phyloP scores from a whole-genome alignment of 1,140 invertebrate genomes.

The Oedothorax gibbosus region DNA sequence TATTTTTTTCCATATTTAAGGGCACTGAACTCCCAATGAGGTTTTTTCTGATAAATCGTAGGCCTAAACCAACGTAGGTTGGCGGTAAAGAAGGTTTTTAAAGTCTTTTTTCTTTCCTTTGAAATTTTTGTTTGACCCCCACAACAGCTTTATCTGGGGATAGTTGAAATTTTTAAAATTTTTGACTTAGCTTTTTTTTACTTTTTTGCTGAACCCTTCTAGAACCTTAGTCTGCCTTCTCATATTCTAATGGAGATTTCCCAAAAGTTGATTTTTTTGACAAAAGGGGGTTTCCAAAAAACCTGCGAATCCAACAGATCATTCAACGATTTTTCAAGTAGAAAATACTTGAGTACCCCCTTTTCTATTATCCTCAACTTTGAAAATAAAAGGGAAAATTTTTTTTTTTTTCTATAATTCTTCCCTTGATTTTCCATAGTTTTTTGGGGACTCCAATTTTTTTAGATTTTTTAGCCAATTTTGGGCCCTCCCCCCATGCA shows the following conservation, averaged over 20 bases:
- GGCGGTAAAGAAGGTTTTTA: background rate
- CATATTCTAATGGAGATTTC: too few species aligned
- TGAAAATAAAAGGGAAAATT: too few species aligned
- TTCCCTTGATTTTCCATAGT: too few species aligned
- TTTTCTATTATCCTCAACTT: too few species aligned
- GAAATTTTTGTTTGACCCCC: background rate
- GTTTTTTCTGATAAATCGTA: background rate
- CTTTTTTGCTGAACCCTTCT: background rate
- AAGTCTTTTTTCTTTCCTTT: background rate
- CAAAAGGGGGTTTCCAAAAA: too few species aligned
- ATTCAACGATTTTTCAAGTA: too few species aligned
- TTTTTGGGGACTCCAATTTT: background rate
- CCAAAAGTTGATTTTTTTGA: too few species aligned
- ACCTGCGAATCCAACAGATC: too few species aligned
- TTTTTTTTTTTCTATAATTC: too few species aligned
- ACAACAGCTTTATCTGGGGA: background rate
- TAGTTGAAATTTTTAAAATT: background rate
- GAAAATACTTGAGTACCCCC: too few species aligned
- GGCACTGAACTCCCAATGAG: slow-evolving; percentile 17
- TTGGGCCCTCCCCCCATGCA: slow-evolving; percentile 17
- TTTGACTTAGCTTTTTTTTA: background rate
- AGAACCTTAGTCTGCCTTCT: background rate
- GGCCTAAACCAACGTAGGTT: background rate
- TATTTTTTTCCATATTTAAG: slow-evolving; percentile 1
- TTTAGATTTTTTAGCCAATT: background rate